A percentile compares a stretch with the other conserved stretches of the same genome.
Conservation (phyloP, 2,113 vertebrate species). For the Chionis minor region DNA sequence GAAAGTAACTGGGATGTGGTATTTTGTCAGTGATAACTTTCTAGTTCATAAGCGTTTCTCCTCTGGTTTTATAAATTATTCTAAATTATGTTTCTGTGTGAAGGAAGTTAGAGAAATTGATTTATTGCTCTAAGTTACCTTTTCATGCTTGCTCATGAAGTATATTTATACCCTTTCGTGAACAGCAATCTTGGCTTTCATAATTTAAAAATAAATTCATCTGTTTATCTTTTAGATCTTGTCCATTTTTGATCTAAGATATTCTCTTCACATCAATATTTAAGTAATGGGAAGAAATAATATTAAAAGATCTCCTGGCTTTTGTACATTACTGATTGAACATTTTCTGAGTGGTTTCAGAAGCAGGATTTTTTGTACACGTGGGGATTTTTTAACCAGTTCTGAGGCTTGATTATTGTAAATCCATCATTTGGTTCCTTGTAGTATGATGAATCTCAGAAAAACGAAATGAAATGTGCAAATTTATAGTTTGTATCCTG, state of each 20-base stretch:
- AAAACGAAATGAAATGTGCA: constrained; percentile 34
- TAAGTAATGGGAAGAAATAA: constrained; percentile 10
- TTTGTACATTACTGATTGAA: not conserved
- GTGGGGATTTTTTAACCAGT: not conserved
- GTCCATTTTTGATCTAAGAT: not conserved
- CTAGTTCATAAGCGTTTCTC: not conserved
- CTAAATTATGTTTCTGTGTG: not conserved
- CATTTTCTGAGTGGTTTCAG: constrained; percentile 3
- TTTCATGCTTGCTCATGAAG: not conserved
- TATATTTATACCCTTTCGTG: not conserved
- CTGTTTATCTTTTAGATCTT: not conserved
- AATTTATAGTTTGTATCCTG: constrained; percentile 31
- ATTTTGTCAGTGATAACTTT: not conserved
- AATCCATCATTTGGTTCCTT: constrained; percentile 37
- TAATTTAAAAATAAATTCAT: not conserved
- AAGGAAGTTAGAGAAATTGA: not conserved
- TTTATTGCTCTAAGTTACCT: not conserved
- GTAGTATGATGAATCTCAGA: constrained; percentile 33
- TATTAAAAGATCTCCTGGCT: not conserved
- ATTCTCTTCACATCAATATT: not conserved
- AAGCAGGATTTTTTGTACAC: not conserved
- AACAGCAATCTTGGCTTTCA: not conserved
- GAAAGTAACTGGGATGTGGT: not conserved
- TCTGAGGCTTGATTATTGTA: not conserved
- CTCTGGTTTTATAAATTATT: not conserved